These are phyloP conservation scores for Nyctibius bracteatus DNA, from an alignment of 2,113 vertebrate genomes.

Conservation along the genomic window DNA sequence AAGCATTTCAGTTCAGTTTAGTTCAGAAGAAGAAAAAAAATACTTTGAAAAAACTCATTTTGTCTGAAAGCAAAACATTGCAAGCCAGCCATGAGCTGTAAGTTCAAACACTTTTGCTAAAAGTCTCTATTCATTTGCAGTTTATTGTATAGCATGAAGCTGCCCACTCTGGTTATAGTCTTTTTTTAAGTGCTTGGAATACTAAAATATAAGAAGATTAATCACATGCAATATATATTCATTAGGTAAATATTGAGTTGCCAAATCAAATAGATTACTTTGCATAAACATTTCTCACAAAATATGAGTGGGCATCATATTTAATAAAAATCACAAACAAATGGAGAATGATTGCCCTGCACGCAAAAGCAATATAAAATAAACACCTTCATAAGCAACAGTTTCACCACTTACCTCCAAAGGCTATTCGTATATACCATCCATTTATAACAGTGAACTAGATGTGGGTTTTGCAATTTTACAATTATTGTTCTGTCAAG, in stretches of 20 bases:
- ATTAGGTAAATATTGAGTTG: constrained; percentile 39
- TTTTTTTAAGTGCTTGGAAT: background rate
- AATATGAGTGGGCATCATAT: constrained; percentile 24
- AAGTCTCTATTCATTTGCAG: constrained; percentile 50
- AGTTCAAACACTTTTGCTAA: constrained; percentile 39
- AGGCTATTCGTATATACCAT: background rate
- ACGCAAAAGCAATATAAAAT: constrained; percentile 24
- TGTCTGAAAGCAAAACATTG: background rate
- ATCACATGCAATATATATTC: constrained; percentile 37
- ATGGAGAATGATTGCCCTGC: constrained; percentile 1
- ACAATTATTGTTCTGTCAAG: constrained; percentile 26
- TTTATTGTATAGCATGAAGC: constrained; percentile 22
- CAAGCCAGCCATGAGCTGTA: background rate
- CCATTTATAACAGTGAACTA: constrained; percentile 25
- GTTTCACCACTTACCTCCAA: constrained; percentile 19
- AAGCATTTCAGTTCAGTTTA: background rate
- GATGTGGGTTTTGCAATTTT: background rate
- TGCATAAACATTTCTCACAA: constrained; percentile 39
- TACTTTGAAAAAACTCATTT: background rate
- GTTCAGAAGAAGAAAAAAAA: background rate
- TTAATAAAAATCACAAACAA: constrained; percentile 48
- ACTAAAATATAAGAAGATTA: constrained; percentile 35
- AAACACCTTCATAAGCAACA: constrained; percentile 29
- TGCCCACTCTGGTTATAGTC: background rate
- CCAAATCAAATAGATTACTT: constrained; percentile 1